These are phyloP conservation scores for Drosophila putrida DNA, from an alignment of 2,888 invertebrate genomes.

Conservation along the genomic window DNA sequence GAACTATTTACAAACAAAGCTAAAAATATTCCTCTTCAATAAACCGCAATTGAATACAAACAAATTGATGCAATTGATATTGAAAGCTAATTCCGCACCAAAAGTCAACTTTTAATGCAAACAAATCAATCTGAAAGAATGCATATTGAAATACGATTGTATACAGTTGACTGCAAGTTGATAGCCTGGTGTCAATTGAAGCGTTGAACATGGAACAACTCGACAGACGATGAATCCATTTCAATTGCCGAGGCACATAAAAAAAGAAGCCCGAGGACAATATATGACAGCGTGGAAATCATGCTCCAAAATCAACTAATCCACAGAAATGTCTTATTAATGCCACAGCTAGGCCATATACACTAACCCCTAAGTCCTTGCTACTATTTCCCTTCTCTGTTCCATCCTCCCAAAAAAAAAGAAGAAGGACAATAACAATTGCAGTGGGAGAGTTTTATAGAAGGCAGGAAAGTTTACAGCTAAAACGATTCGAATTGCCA, in stretches of 20 bases:
- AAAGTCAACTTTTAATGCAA: too few relatives aligned
- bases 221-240: conserved; percentile 27
- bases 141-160: conserved; percentile 19
- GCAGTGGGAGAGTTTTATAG: conserved; percentile 31
- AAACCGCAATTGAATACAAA: too few relatives aligned
- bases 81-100: not conserved
- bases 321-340: conserved; percentile 60
- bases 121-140: not conserved
- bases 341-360: conserved; percentile 45
- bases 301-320: conserved; percentile 29
- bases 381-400: not conserved
- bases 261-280: conserved; percentile 7
- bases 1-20: too few relatives aligned
- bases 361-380: conserved; percentile 11
- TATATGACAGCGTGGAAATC: conserved; percentile 22
- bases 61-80: not conserved
- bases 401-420: not conserved
- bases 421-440: conserved; percentile 39
- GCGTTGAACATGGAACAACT: not conserved
- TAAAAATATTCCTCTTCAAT: too few relatives aligned
- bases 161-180: conserved; percentile 23
- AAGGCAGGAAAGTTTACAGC: conserved; percentile 71
- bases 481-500: conserved; percentile 81
- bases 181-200: conserved; percentile 26
- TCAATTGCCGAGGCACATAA: conserved; percentile 8